A percentile compares a stretch with the other conserved stretches of the same genome.
phyloP scores from a whole-genome alignment of 2,113 vertebrate genomes.

The Eulemur macaco region DNA sequence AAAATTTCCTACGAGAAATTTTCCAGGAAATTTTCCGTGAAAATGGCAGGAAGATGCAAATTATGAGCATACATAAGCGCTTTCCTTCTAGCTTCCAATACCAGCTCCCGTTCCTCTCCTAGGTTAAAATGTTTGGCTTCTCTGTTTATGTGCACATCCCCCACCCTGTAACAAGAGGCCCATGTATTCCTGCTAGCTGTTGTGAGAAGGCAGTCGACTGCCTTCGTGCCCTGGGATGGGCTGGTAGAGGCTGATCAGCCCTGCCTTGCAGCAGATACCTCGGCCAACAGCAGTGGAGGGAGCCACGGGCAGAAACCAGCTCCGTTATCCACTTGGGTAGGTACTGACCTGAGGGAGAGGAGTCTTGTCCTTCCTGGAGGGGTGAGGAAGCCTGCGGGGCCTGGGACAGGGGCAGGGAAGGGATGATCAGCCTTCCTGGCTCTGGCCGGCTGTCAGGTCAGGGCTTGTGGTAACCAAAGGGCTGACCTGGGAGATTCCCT shows the following conservation, averaged over 20 bases:
- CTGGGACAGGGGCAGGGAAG: too few relatives aligned
- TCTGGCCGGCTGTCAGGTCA: neutral
- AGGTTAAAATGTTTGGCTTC: neutral
- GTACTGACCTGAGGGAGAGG: neutral
- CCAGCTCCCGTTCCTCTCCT: neutral
- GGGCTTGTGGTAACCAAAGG: neutral
- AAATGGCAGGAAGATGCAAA: neutral
- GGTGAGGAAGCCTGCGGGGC: neutral
- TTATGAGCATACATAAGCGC: neutral
- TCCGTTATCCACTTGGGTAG: fast-evolving
- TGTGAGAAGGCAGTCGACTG: neutral
- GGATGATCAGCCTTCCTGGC: neutral
- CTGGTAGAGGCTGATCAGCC: neutral
- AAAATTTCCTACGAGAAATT: neutral
- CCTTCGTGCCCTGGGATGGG: neutral
- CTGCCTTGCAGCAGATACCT: neutral
- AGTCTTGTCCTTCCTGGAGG: neutral
- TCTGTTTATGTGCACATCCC: neutral
- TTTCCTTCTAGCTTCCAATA: neutral
- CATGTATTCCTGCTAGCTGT: neutral
- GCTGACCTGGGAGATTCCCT: neutral
- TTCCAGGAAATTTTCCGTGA: neutral
- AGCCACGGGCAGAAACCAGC: neutral
- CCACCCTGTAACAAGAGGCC: neutral
- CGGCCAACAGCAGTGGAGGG: neutral